These are phyloP conservation scores for Varecia variegata DNA, from an alignment of 2,797 vertebrate species.

Conservation along the genomic window DNA sequence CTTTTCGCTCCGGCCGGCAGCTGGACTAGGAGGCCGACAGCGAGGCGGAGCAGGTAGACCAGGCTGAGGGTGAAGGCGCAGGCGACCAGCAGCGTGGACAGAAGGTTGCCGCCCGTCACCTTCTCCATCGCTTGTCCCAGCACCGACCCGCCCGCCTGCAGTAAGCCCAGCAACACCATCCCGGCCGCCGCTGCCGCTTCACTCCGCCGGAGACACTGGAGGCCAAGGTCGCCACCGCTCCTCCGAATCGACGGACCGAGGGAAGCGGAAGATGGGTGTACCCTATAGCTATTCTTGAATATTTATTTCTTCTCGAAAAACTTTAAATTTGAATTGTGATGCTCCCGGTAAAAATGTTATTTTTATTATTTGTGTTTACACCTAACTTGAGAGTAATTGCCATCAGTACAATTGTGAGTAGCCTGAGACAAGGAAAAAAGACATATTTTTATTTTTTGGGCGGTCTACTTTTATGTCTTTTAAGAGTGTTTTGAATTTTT, in stretches of 20 bases:
- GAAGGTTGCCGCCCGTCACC: constrained; percentile 83
- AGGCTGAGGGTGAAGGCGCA: constrained; percentile 89
- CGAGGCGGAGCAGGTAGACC: constrained; percentile 87
- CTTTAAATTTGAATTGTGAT: background rate
- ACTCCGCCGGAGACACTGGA: background rate
- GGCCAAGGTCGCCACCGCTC: background rate
- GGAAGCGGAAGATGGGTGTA: rapidly evolving
- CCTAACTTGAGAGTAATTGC: background rate
- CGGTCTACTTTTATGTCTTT: background rate
- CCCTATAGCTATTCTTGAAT: too few species aligned
- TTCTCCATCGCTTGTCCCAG: constrained; percentile 78
- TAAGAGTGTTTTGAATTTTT: background rate
- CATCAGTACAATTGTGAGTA: background rate
- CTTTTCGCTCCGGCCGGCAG: constrained; percentile 45
- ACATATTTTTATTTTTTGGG: background rate
- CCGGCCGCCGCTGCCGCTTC: background rate
- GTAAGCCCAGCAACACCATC: background rate
- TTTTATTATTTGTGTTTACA: background rate
- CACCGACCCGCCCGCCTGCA: constrained; percentile 52
- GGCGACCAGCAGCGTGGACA: constrained; percentile 86
- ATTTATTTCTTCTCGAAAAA: background rate
- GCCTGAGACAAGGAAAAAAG: background rate
- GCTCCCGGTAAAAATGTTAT: background rate
- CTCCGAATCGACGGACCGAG: background rate
- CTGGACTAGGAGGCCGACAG: constrained; percentile 77